These are phyloP conservation scores for Mythimna lalbum DNA, from an alignment of 2,888 invertebrate species.

Conservation along the genomic window DNA sequence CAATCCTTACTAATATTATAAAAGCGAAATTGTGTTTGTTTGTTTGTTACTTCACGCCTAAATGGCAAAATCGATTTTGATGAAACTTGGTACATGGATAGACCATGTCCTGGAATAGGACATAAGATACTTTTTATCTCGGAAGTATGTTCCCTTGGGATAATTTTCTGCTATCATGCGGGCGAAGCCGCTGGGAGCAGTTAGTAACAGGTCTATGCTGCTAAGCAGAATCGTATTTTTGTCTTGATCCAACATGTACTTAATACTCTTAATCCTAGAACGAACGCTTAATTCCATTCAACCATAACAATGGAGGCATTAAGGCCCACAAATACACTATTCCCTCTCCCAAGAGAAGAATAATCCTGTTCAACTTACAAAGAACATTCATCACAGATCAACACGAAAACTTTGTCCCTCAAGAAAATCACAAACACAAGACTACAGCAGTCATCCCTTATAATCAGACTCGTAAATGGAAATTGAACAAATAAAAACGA, in stretches of 20 bases:
- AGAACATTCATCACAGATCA: slow-evolving; percentile 8
- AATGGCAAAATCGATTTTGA: no score
- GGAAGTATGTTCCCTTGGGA: no score
- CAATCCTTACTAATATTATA: no score
- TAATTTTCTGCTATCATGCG: no score
- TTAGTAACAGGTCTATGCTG: no score
- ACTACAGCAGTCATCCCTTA: slow-evolving; percentile 52
- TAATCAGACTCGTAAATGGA: slow-evolving; percentile 68
- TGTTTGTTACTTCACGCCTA: no score
- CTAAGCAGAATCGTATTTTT: no score
- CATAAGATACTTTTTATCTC: no score
- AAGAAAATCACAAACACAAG: slow-evolving; percentile 57
- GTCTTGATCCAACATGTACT: slow-evolving; percentile 1
- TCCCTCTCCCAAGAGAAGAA: slow-evolving; percentile 5
- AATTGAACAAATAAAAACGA: slow-evolving; percentile 65
- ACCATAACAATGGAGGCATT: slow-evolving; percentile 9
- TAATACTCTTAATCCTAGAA: background rate
- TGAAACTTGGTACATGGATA: no score
- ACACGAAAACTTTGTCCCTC: slow-evolving; percentile 46
- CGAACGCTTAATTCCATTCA: slow-evolving; percentile 8
- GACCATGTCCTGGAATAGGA: no score
- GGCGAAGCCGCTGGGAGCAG: no score
- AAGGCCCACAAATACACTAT: slow-evolving; percentile 10
- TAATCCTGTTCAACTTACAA: slow-evolving; percentile 30
- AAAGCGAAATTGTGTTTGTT: no score